These are phyloP conservation scores for Hedychridium roseum DNA, from an alignment of 2,888 invertebrate genomes.

Conservation along the genomic window DNA sequence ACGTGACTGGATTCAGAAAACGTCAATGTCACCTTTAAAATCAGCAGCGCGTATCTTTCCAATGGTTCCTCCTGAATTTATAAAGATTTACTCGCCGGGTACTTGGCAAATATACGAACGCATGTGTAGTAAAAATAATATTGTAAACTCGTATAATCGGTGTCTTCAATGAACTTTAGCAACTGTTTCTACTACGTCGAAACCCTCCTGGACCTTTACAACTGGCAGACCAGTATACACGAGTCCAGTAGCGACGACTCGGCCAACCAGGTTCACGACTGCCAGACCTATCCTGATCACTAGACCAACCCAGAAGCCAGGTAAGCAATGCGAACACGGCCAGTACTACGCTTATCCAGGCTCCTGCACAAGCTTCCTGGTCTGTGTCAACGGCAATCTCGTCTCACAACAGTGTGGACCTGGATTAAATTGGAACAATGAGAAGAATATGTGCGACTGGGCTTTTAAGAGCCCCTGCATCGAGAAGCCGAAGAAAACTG, in stretches of 20 bases:
- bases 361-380: slow-evolving; percentile 76
- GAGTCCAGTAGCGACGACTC: slow-evolving; percentile 27
- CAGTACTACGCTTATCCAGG: slow-evolving; percentile 78
- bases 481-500: slow-evolving; percentile 29
- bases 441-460: slow-evolving; percentile 79
- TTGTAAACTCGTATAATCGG: too few species aligned
- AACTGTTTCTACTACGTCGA: slow-evolving; percentile 15
- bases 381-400: slow-evolving; percentile 79
- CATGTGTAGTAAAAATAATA: too few species aligned
- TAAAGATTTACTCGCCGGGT: too few species aligned
- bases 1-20: too few species aligned
- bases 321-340: slow-evolving; percentile 71
- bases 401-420: slow-evolving; percentile 78
- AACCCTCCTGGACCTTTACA: slow-evolving; percentile 17
- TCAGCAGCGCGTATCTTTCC: too few species aligned
- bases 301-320: slow-evolving; percentile 31
- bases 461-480: slow-evolving; percentile 66
- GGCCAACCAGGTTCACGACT: slow-evolving; percentile 20
- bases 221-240: slow-evolving; percentile 18
- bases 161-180: too few species aligned
- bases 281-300: slow-evolving; percentile 17
- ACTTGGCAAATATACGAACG: too few species aligned
- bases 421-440: slow-evolving; percentile 77
- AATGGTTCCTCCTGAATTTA: too few species aligned
- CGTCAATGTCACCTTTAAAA: too few species aligned